These are phyloP conservation scores for Andricus grossulariae DNA, from an alignment of 1,140 invertebrate genomes.

Conservation along the genomic window DNA sequence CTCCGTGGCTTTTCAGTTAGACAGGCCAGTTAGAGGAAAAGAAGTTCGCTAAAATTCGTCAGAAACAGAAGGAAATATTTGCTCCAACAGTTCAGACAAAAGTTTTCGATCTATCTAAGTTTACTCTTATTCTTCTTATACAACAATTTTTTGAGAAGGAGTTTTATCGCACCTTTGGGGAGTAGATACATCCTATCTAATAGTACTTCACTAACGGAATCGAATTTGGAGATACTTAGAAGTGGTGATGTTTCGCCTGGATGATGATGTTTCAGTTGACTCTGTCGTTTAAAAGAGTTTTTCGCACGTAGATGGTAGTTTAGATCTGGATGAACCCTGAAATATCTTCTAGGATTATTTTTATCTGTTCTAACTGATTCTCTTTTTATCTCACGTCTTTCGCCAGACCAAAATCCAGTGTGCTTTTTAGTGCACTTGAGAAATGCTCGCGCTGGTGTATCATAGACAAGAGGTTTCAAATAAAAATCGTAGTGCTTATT, in stretches of 20 bases:
- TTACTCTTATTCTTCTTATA: neutral
- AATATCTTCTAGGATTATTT: too few species aligned
- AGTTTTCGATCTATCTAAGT: neutral
- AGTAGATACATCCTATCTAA: conserved; percentile 40
- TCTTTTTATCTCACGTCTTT: too few species aligned
- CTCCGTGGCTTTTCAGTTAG: conserved; percentile 46
- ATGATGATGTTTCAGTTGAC: conserved; percentile 37
- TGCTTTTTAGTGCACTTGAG: too few species aligned
- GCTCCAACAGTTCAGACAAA: conserved; percentile 7
- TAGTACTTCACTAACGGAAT: conserved; percentile 34
- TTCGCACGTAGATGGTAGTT: too few species aligned
- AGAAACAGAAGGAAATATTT: conserved; percentile 26
- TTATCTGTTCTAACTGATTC: too few species aligned
- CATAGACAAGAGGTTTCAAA: too few species aligned
- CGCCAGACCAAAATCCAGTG: too few species aligned
- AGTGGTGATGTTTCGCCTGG: conserved; percentile 32
- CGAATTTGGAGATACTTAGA: conserved; percentile 20
- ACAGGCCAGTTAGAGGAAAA: conserved; percentile 15
- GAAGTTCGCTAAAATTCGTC: too few species aligned
- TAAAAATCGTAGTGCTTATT: too few species aligned
- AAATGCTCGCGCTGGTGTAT: too few species aligned
- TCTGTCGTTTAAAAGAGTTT: conserved; percentile 41
- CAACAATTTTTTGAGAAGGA: conserved; percentile 8
- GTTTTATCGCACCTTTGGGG: conserved; percentile 26
- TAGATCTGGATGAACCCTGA: too few species aligned